A percentile compares a stretch with the other conserved stretches of the same genome.
Evolutionary conservation across 2,797 vertebrate species (phyloP).

Genomic region (Myiothlypis chrysogaster): DNA sequence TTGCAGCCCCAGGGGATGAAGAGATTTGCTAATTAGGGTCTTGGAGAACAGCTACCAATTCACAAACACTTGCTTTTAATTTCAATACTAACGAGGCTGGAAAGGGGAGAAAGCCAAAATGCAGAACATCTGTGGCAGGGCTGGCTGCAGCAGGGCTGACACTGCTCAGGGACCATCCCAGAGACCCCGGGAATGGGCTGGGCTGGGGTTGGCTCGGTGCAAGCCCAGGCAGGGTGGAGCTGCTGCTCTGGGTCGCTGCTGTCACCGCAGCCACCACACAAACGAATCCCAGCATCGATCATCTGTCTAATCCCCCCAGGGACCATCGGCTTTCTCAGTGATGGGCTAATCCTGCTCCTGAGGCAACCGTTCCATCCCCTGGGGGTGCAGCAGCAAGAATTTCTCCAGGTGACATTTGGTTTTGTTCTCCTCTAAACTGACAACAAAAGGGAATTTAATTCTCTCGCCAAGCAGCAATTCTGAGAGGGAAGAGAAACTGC

Average conservation of each 20-base stretch:
- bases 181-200: background rate
- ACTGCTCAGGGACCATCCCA: background rate
- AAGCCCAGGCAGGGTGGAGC: background rate
- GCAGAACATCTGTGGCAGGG: slow-evolving; percentile 7
- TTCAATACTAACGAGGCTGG: slow-evolving; percentile 58
- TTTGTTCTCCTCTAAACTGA: slow-evolving; percentile 13
- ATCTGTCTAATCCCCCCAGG: background rate
- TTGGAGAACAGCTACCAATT: slow-evolving; percentile 61
- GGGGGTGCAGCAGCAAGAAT: background rate
- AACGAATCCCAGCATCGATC: background rate
- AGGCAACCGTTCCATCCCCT: background rate
- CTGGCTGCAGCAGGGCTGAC: background rate
- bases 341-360: background rate
- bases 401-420: slow-evolving; percentile 14
- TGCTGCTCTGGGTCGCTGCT: background rate
- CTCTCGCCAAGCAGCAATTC: slow-evolving; percentile 12
- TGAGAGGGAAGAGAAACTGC: slow-evolving; percentile 26
- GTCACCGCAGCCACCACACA: background rate
- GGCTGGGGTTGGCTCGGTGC: background rate
- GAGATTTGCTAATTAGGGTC: slow-evolving; percentile 66
- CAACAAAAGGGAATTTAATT: slow-evolving; percentile 51
- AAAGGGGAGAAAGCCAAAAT: background rate
- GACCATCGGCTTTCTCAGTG: background rate
- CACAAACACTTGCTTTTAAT: slow-evolving; percentile 63
- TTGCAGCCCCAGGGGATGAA: slow-evolving; percentile 55